Conservation (phyloP, 2,797 vertebrate genomes). For the Chelmon rostratus region DNA sequence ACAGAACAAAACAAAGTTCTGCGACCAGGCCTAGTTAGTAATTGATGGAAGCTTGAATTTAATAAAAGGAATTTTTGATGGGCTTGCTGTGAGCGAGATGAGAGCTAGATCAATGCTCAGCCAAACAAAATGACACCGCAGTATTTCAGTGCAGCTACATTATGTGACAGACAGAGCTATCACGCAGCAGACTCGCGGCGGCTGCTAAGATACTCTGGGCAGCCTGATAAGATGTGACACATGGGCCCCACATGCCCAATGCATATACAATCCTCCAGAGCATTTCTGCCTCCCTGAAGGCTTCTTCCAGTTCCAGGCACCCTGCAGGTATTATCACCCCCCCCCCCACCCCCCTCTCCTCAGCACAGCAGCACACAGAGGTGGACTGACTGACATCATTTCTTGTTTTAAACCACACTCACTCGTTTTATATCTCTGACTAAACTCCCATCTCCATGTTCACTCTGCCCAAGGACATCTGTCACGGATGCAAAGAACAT, state of each 20-base stretch:
- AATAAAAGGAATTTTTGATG: slow-evolving; percentile 65
- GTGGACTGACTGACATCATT: slow-evolving; percentile 57
- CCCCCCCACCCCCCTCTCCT: neutral
- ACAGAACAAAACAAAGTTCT: slow-evolving; percentile 37
- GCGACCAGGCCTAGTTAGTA: slow-evolving; percentile 38
- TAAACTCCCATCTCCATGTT: slow-evolving; percentile 47
- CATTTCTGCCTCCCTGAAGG: slow-evolving; percentile 14
- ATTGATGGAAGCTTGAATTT: slow-evolving; percentile 57
- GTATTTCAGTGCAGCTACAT: slow-evolving; percentile 37
- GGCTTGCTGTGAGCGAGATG: slow-evolving; percentile 49
- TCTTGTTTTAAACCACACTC: slow-evolving; percentile 35
- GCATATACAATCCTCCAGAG: slow-evolving; percentile 41
- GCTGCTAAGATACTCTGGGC: slow-evolving; percentile 46
- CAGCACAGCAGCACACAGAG: slow-evolving; percentile 20
- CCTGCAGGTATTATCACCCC: slow-evolving; percentile 44
- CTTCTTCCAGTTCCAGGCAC: slow-evolving; percentile 19
- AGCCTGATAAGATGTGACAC: slow-evolving; percentile 66
- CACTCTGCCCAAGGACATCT: slow-evolving; percentile 63
- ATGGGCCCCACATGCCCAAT: slow-evolving; percentile 43
- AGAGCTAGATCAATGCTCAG: slow-evolving; percentile 60
- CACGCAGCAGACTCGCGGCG: slow-evolving; percentile 19
- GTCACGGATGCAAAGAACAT: slow-evolving; percentile 62
- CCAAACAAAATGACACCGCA: slow-evolving; percentile 46
- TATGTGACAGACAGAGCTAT: slow-evolving; percentile 54
- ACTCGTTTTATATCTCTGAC: slow-evolving; percentile 26